These are phyloP conservation scores for Lymantria dispar DNA, from an alignment of 2,888 invertebrate genomes.

Conservation along the genomic window DNA sequence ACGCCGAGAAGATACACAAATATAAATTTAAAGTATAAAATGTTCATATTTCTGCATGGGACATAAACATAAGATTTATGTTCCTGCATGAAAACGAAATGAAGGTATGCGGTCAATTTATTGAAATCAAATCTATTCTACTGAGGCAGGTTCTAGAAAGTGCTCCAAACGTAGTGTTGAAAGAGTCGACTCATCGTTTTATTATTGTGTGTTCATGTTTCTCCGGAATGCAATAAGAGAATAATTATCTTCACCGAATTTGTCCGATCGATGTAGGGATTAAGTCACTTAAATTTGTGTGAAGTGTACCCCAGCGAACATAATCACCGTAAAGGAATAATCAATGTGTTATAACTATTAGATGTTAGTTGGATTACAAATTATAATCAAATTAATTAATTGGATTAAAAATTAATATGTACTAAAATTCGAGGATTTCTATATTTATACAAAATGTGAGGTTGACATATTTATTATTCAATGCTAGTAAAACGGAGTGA, in stretches of 20 bases:
- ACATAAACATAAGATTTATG: constrained; percentile 47
- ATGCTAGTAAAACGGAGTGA: too few species aligned
- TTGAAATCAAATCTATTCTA: constrained; percentile 49
- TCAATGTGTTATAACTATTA: not conserved
- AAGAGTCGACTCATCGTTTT: constrained; percentile 20
- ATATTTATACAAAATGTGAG: too few species aligned
- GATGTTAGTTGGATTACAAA: too few species aligned
- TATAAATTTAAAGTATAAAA: constrained; percentile 28
- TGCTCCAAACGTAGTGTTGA: constrained; percentile 11
- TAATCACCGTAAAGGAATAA: not conserved
- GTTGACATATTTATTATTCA: too few species aligned
- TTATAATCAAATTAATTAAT: not conserved
- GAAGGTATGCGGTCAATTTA: constrained; percentile 55
- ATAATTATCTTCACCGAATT: constrained; percentile 12
- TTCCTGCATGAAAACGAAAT: constrained; percentile 48
- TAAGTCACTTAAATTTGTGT: constrained; percentile 1
- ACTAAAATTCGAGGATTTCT: too few species aligned
- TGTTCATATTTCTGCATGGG: constrained; percentile 40
- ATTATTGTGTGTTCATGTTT: constrained; percentile 18
- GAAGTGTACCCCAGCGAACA: not conserved
- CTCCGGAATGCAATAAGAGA: constrained; percentile 20
- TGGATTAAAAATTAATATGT: too few species aligned
- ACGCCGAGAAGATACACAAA: constrained; percentile 6
- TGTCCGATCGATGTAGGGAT: constrained; percentile 2
- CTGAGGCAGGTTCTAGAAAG: constrained; percentile 24